A percentile compares a stretch with the other conserved stretches of the same genome.
These are phyloP conservation scores for Tachypleus tridentatus DNA, from an alignment of 1,140 invertebrate species.

Conservation along the genomic window DNA sequence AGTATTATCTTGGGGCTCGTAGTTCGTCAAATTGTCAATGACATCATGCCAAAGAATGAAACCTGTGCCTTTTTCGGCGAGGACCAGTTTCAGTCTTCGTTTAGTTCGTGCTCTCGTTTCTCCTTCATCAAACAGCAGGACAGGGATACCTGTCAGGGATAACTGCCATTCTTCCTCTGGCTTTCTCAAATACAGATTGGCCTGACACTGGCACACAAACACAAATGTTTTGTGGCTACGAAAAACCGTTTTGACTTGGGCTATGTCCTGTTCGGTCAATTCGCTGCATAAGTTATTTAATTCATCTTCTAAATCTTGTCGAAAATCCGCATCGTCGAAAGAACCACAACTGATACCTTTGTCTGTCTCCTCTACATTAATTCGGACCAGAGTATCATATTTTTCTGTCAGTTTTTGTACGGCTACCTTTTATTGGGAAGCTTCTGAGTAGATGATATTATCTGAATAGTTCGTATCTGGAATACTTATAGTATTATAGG, in stretches of 20 bases:
- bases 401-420: too few species aligned
- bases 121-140: conserved; percentile 62
- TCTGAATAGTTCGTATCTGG: too few species aligned
- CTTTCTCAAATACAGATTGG: conserved; percentile 52
- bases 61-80: conserved; percentile 70
- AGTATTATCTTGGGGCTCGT: conserved; percentile 45
- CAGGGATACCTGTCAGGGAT: conserved; percentile 63
- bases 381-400: too few species aligned
- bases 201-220: conserved; percentile 61
- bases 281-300: too few species aligned
- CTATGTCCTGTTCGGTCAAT: conserved; percentile 39
- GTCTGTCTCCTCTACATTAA: too few species aligned
- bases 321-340: too few species aligned
- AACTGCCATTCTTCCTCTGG: conserved; percentile 50
- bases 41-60: conserved; percentile 74
- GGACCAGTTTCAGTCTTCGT: conserved; percentile 55
- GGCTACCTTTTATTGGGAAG: too few species aligned
- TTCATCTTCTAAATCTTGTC: too few species aligned
- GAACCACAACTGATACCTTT: too few species aligned
- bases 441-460: too few species aligned
- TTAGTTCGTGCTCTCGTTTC: conserved; percentile 54
- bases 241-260: conserved; percentile 66
- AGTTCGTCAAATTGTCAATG: conserved; percentile 50
- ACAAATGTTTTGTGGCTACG: conserved; percentile 63
- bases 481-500: too few species aligned